phyloP scores from a whole-genome alignment of 2,113 vertebrate species.

The Mesembrinibis cayennensis region DNA sequence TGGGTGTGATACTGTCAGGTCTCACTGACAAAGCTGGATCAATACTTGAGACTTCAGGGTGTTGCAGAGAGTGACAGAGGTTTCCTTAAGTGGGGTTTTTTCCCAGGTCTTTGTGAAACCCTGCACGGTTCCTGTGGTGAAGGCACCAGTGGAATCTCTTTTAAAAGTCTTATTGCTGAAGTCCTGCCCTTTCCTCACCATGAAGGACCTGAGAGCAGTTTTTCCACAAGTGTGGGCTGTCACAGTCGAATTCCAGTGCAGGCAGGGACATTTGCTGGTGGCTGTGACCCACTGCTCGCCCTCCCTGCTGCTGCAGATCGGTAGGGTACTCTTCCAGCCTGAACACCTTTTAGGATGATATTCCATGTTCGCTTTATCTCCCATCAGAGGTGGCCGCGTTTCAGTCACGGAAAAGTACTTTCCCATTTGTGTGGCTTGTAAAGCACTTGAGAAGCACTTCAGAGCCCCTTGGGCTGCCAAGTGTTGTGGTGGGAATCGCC shows the following conservation, averaged over 20 bases:
- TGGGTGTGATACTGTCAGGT: neutral
- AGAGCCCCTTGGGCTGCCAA: neutral
- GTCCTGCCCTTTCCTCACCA: neutral
- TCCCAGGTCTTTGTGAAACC: neutral
- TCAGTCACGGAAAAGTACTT: neutral
- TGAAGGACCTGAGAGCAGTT: neutral
- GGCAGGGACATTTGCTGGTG: neutral
- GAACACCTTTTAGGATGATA: neutral
- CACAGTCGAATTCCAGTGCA: neutral
- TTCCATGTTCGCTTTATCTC: neutral
- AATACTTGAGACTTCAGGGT: neutral
- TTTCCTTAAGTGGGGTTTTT: neutral
- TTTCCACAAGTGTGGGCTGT: neutral
- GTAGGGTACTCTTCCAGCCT: neutral
- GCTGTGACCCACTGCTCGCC: neutral
- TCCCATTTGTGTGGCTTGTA: neutral
- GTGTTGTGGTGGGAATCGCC: neutral
- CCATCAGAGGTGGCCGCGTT: neutral
- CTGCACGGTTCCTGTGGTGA: neutral
- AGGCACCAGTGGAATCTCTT: neutral
- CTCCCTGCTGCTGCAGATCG: neutral
- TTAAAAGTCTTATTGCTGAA: neutral
- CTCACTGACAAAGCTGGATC: neutral
- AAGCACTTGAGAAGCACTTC: conserved; percentile 25
- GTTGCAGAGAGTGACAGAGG: neutral